Conservation (phyloP, 1,140 invertebrate genomes). For the Batillaria attramentaria region DNA sequence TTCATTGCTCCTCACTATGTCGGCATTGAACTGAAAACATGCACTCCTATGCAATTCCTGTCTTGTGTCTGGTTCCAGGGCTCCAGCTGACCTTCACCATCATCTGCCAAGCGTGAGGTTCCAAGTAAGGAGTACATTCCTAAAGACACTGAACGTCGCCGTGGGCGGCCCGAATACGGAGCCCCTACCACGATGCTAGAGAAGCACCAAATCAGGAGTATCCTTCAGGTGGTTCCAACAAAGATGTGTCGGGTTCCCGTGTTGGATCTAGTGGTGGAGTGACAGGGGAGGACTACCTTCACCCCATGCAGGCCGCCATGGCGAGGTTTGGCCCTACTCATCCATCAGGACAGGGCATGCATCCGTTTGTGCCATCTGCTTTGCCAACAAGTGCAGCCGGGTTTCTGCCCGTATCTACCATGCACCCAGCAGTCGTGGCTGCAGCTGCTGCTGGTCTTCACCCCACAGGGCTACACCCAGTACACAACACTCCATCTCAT, state of each 20-base stretch:
- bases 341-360: conserved; percentile 5
- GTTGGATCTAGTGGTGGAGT: not conserved
- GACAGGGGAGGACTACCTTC: conserved; percentile 11
- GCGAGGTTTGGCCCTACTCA: conserved; percentile 10
- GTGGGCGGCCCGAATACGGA: conserved; percentile 26
- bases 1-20: too few relatives aligned
- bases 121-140: not conserved
- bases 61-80: not conserved
- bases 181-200: conserved; percentile 1
- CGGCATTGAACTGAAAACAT: too few relatives aligned
- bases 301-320: conserved; percentile 25
- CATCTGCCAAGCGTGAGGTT: not conserved
- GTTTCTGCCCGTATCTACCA: not conserved
- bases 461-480: not conserved
- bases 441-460: not conserved
- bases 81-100: not conserved
- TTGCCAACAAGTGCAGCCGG: not conserved
- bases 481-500: not conserved
- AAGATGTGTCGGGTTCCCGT: too few relatives aligned
- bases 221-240: too few relatives aligned
- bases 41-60: not conserved
- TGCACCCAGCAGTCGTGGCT: not conserved
- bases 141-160: not conserved
- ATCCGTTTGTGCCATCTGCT: conserved; percentile 4
- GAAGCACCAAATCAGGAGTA: too few relatives aligned